Conservation (phyloP, 2,113 vertebrate species). For the Erythrocercus mccallii region DNA sequence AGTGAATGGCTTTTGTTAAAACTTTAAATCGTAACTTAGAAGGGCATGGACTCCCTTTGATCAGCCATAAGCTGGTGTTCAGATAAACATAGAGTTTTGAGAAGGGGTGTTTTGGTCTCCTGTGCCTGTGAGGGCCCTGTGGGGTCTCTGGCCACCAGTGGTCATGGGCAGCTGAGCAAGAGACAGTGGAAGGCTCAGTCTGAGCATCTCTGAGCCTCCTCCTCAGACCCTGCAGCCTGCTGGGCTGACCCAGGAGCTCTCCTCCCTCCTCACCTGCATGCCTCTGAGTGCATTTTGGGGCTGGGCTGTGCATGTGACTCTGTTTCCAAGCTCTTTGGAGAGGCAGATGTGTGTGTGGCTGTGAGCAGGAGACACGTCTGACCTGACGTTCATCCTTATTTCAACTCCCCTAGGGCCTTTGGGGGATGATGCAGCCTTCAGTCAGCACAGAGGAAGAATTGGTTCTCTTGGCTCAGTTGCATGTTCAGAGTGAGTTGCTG, state of each 20-base stretch:
- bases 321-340: not conserved
- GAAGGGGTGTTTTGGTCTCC: not conserved
- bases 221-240: not conserved
- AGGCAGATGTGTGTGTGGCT: not conserved
- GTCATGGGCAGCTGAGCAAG: not conserved
- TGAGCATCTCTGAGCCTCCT: not conserved
- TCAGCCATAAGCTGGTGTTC: not conserved
- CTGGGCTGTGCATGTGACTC: not conserved
- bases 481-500: accelerated
- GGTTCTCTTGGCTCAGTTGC: not conserved
- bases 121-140: accelerated
- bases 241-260: accelerated
- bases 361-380: not conserved
- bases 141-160: not conserved
- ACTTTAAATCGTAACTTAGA: not conserved
- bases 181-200: not conserved
- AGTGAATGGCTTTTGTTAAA: not conserved
- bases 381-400: not conserved
- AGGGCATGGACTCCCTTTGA: not conserved
- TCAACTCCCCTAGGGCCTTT: not conserved
- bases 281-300: not conserved
- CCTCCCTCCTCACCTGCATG: accelerated
- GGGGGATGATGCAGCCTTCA: not conserved
- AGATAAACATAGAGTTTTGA: accelerated
- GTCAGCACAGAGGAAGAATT: not conserved